phyloP scores from a whole-genome alignment of 2,888 invertebrate genomes.

The Cryptocephalus primarius region DNA sequence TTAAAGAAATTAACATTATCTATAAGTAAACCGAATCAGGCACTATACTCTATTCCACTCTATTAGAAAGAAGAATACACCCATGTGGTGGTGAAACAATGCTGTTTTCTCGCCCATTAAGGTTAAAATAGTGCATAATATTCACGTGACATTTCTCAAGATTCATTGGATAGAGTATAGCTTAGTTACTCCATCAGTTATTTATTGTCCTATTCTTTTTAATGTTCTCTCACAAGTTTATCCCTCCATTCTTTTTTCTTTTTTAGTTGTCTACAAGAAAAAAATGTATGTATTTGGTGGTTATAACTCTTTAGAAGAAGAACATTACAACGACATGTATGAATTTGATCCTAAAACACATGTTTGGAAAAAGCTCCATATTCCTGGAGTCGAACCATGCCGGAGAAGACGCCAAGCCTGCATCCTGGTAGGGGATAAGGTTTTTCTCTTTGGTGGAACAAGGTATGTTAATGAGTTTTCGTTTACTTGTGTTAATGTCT shows the following conservation, averaged over 20 bases:
- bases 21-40: too few relatives aligned
- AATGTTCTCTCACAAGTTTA: background rate
- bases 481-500: too few relatives aligned
- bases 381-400: conserved; percentile 50
- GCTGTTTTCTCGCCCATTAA: too few relatives aligned
- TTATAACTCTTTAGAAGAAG: conserved; percentile 63
- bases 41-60: too few relatives aligned
- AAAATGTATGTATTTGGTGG: conserved; percentile 86
- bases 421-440: conserved; percentile 56
- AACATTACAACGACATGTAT: conserved; percentile 77
- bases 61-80: too few relatives aligned
- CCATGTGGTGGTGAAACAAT: too few relatives aligned
- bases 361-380: conserved; percentile 50
- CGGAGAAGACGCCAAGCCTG: conserved; percentile 70
- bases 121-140: too few relatives aligned
- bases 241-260: conserved; percentile 1
- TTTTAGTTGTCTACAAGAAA: conserved; percentile 65
- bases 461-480: conserved; percentile 43
- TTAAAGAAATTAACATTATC: too few relatives aligned
- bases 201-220: too few relatives aligned
- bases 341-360: conserved; percentile 55
- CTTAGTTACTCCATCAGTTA: too few relatives aligned
- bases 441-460: conserved; percentile 85
- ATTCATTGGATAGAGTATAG: too few relatives aligned
- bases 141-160: too few relatives aligned